Evolutionary conservation across 1,140 invertebrate species (phyloP).

Genomic region (Dinoponera quadriceps): DNA sequence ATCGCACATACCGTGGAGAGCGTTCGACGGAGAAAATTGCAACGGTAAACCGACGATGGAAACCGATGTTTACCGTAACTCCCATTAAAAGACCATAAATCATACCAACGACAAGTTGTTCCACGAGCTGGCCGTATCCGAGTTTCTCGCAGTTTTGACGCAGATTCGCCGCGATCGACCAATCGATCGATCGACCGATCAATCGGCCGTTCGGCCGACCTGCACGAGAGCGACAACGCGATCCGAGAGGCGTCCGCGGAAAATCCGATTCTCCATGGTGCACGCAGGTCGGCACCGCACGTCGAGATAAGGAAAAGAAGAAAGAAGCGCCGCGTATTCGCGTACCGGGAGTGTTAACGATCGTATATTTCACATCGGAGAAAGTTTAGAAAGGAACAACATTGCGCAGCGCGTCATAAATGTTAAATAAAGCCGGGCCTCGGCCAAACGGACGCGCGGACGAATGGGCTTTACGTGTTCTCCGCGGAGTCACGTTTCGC

Average conservation of each 20-base stretch:
- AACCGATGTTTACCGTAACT: conserved; percentile 1
- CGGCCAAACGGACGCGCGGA: background rate
- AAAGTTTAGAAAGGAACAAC: conserved; percentile 61
- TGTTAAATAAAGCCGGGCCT: conserved; percentile 53
- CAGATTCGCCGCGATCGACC: too few species aligned
- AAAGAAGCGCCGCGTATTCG: background rate
- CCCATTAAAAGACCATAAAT: conserved; percentile 48
- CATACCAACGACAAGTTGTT: conserved; percentile 22
- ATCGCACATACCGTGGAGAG: conserved; percentile 11
- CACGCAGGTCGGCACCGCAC: background rate
- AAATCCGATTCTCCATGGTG: background rate
- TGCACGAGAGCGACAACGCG: background rate
- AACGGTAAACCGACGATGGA: conserved; percentile 14
- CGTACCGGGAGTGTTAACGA: conserved; percentile 37
- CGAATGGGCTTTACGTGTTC: conserved; percentile 44
- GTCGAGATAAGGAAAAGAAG: background rate
- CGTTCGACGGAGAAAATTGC: conserved; percentile 39
- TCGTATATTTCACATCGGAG: conserved; percentile 47
- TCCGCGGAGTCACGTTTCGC: conserved; percentile 46
- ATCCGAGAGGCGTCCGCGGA: conserved; percentile 3
- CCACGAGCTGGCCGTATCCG: conserved; percentile 2
- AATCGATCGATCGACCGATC: background rate
- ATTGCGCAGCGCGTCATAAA: conserved; percentile 46
- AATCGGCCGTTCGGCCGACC: background rate
- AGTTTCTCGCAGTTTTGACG: too few species aligned